Conservation (phyloP, 2,797 vertebrate species). For the Muscicapa comitata region DNA sequence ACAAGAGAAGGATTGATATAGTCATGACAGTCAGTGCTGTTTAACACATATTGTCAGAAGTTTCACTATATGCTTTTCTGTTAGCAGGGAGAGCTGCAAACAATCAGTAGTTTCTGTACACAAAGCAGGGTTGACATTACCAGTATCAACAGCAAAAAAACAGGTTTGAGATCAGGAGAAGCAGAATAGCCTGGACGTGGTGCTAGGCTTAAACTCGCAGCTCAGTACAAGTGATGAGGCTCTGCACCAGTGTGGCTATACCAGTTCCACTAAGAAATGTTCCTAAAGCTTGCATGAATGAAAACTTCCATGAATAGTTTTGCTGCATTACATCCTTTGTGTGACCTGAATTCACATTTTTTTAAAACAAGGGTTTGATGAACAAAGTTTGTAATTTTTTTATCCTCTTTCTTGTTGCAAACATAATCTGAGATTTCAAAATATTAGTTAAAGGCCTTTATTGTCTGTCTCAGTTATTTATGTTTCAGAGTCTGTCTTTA, state of each 20-base stretch:
- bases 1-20: neutral
- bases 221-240: neutral
- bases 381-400: neutral
- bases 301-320: neutral
- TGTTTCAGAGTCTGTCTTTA: neutral
- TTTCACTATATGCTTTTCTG: neutral
- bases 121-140: neutral
- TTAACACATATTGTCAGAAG: neutral
- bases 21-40: neutral
- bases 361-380: neutral
- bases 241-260: neutral
- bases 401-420: neutral
- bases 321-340: neutral
- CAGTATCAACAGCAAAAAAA: neutral
- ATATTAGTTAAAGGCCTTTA: neutral
- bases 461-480: neutral
- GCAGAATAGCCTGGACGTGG: neutral
- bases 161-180: neutral
- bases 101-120: neutral
- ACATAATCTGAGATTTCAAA: neutral
- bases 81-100: neutral
- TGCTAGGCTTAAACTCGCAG: neutral
- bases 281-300: neutral
- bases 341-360: neutral
- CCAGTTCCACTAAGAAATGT: neutral